Evolutionary conservation across 2,888 invertebrate genomes (phyloP), one percentile per base, ranked within the genome.

Genomic region (Trimorus sp.): DNA sequence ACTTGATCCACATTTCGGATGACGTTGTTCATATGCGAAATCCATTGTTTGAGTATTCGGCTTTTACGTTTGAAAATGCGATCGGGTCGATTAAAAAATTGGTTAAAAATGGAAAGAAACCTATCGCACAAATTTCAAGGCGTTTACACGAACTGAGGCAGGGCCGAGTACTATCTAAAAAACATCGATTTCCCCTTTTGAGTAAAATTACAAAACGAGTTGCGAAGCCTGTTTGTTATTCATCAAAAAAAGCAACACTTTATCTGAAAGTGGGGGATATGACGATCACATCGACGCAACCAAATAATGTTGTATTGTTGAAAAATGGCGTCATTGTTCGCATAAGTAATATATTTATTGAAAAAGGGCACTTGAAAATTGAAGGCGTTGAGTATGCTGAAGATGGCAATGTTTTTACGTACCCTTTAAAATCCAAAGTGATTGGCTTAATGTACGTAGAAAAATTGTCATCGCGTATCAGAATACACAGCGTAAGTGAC

Each of bases 1-100:
- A n/a, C n/a, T n/a, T n/a, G n/a, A n/a, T n/a, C n/a, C 84, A 85
- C 51, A 6, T 84, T 2, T 5, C 84, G 9, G 85, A 85, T 70
- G 84, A 85, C 48, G 83, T 79, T n/a, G 14, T 16, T 6, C 16
- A 1, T 5, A 66, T 66, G 36, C 5, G 80, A 15, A 40, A 38
- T 0, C 58, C 84, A n/a, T 62, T 84, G n/a, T 59, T 63, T 63
- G 63, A 63, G 9, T 63, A 38, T 63, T 36, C 63, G 9, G 63
- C 63, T 9, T 63, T 63, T 63, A 1, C 37, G 1, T 63, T 63
- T 14, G 49, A 63, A 51, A 38, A 63, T 12, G 49, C 51, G 8
- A 9, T 40, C 8, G 51, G 63, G 5, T 63, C 51, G 14, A 37
- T 63, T 9, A 63, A 62, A 45, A 73, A 62, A 54, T 48, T 73